These are phyloP conservation scores for Aelia acuminata DNA, from an alignment of 2,888 invertebrate genomes.

Conservation along the genomic window DNA sequence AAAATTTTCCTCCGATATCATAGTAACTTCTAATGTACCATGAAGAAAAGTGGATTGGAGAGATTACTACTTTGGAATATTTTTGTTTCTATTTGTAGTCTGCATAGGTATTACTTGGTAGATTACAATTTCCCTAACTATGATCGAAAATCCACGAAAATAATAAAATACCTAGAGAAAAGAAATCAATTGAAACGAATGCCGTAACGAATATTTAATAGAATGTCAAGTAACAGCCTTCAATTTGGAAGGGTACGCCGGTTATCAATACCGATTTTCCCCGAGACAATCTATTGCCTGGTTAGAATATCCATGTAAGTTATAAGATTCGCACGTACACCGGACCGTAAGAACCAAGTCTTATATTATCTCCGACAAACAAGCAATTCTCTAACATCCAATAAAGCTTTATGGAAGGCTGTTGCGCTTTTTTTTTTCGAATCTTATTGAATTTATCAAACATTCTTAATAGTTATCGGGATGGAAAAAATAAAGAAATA, in stretches of 20 bases:
- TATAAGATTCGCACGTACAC: slow-evolving; percentile 9
- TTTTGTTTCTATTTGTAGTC: no score
- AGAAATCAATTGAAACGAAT: slow-evolving; percentile 13
- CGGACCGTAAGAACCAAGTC: not conserved
- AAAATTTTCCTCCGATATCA: no score
- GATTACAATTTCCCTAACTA: not conserved
- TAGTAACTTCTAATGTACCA: no score
- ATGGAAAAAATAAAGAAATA: no score
- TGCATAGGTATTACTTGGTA: not conserved
- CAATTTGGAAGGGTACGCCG: slow-evolving; percentile 9
- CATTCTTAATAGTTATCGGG: no score
- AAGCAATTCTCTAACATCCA: not conserved
- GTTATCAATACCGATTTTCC: slow-evolving; percentile 7
- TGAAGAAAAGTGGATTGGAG: no score
- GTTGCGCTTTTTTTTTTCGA: no score
- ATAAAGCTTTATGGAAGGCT: not conserved
- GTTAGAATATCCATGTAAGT: slow-evolving; percentile 11
- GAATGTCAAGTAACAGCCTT: slow-evolving; percentile 34
- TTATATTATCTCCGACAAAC: not conserved
- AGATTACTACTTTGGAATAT: no score
- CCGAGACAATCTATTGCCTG: slow-evolving; percentile 12
- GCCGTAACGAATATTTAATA: not conserved
- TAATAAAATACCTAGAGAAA: not conserved
- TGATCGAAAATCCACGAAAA: not conserved
- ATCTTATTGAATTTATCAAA: no score